Evolutionary conservation across 2,888 invertebrate species (phyloP).

Genomic region (Tiliacea citrago): DNA sequence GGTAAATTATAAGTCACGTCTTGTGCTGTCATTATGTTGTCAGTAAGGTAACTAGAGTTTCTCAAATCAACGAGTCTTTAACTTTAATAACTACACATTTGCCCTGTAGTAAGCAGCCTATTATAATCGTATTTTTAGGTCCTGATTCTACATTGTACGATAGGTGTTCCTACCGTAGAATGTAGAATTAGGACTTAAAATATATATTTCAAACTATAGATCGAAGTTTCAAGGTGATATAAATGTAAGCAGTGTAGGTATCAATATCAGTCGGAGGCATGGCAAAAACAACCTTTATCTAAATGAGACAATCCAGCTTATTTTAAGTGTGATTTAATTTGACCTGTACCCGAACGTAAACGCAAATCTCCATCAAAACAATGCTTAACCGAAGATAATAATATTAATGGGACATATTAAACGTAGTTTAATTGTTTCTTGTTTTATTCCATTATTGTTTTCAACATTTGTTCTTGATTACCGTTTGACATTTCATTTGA

Average conservation of each 20-base stretch:
- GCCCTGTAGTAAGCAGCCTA: no score
- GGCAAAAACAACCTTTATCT: constrained; percentile 25
- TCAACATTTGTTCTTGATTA: constrained; percentile 77
- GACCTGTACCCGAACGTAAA: constrained; percentile 39
- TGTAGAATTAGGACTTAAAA: no score
- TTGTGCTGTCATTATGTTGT: not conserved
- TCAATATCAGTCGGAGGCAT: constrained; percentile 12
- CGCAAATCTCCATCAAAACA: constrained; percentile 63
- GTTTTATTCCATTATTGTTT: constrained; percentile 87
- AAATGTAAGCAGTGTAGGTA: constrained; percentile 2
- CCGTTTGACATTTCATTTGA: constrained; percentile 71
- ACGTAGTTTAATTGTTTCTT: constrained; percentile 79
- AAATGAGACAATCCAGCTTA: constrained; percentile 29
- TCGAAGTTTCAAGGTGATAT: constrained; percentile 11
- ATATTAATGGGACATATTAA: constrained; percentile 72
- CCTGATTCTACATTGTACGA: no score
- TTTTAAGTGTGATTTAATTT: constrained; percentile 47
- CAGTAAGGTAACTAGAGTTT: not conserved
- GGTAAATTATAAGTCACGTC: not conserved
- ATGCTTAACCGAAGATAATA: constrained; percentile 65
- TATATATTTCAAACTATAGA: not conserved
- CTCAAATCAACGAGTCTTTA: not conserved
- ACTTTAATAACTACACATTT: no score
- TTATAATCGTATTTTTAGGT: no score
- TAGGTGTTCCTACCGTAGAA: no score